Evolutionary conservation across 2,797 vertebrate species (phyloP).

Genomic region (Xenentodon cancila): DNA sequence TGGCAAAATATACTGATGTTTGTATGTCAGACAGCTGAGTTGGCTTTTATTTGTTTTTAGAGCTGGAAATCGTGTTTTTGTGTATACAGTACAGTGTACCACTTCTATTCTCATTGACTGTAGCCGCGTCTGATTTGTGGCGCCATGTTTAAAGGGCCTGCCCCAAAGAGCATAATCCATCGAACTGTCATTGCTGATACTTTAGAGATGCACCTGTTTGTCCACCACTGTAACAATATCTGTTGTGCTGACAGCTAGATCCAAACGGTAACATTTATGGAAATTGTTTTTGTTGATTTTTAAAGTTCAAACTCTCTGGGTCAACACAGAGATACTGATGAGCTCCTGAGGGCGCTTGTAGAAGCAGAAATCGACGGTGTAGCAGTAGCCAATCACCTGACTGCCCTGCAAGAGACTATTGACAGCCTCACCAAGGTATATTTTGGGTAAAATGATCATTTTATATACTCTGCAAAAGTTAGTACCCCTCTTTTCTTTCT

Average conservation of each 20-base stretch:
- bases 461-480: not conserved
- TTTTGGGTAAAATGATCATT: no score
- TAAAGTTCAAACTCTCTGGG: slow-evolving; percentile 80
- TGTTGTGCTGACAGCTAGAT: slow-evolving; percentile 6
- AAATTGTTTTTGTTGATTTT: slow-evolving; percentile 1
- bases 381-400: slow-evolving; percentile 88
- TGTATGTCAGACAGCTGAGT: no score
- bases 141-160: no score
- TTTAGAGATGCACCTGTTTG: not conserved
- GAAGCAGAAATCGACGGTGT: slow-evolving; percentile 91
- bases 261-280: not conserved
- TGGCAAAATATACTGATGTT: no score
- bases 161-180: no score
- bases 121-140: no score
- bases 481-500: no score
- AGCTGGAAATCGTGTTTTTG: no score
- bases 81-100: not conserved
- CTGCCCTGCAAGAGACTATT: slow-evolving; percentile 83
- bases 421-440: slow-evolving; percentile 82
- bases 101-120: no score
- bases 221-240: not conserved
- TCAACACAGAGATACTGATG: slow-evolving; percentile 80
- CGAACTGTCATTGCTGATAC: no score
- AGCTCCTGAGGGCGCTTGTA: slow-evolving; percentile 86
- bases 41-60: no score